Conservation (phyloP, 2,113 vertebrate species). For the Lasiurus cinereus region DNA sequence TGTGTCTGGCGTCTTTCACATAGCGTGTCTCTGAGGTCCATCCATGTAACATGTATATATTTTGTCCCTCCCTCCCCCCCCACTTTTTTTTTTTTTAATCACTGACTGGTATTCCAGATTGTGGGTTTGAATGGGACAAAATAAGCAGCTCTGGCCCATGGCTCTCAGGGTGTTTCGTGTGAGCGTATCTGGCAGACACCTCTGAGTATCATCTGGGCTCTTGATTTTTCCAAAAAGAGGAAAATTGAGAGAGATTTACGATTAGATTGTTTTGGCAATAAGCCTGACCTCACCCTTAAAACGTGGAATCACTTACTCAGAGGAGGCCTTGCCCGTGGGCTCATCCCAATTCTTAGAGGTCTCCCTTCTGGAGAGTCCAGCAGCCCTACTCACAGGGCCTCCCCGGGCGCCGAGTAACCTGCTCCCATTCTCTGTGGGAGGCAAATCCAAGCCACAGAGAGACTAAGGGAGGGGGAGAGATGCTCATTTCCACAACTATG, state of each 20-base stretch:
- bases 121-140: background rate
- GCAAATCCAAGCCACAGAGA: background rate
- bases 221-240: background rate
- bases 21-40: background rate
- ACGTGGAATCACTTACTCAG: background rate
- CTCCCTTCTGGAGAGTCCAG: background rate
- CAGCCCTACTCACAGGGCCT: background rate
- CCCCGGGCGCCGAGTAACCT: background rate
- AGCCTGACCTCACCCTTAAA: background rate
- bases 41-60: background rate
- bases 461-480: no score
- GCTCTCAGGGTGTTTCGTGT: background rate
- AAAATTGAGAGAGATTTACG: background rate
- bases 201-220: background rate
- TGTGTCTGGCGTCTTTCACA: background rate
- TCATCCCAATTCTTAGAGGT: background rate
- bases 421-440: background rate
- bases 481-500: background rate
- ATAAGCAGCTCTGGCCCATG: background rate
- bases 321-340: background rate
- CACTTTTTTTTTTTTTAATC: background rate
- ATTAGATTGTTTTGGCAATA: background rate
- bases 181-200: background rate
- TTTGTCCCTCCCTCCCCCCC: background rate
- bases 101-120: background rate